Conservation (phyloP, 2,888 invertebrate species). For the Cheilosia urbana region DNA sequence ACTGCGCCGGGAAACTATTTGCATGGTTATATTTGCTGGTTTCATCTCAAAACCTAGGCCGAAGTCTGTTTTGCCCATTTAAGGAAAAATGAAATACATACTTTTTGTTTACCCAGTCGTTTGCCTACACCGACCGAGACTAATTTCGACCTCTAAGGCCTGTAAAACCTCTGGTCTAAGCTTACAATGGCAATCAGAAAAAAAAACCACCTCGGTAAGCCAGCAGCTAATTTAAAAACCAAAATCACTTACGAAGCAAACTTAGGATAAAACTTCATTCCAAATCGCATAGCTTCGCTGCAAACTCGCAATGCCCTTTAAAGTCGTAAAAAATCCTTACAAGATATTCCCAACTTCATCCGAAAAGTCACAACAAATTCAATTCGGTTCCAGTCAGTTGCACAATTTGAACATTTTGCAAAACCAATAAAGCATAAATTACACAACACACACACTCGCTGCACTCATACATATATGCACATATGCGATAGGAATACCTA, state of each 20-base stretch:
- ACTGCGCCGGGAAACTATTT: too few species aligned
- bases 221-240: neutral
- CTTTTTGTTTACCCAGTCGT: too few species aligned
- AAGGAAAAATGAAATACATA: too few species aligned
- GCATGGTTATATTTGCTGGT: too few species aligned
- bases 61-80: too few species aligned
- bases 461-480: neutral
- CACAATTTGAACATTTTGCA: slow-evolving; percentile 71
- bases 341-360: slow-evolving; percentile 14
- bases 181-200: too few species aligned
- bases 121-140: too few species aligned
- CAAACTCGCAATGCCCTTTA: slow-evolving; percentile 4
- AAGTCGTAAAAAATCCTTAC: slow-evolving; percentile 8
- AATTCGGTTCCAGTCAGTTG: slow-evolving; percentile 70
- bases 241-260: neutral
- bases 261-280: neutral
- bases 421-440: slow-evolving; percentile 75
- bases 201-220: neutral
- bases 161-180: too few species aligned
- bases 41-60: too few species aligned
- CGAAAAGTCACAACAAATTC: slow-evolving; percentile 62
- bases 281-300: neutral
- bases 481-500: slow-evolving; percentile 1
- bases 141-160: too few species aligned
- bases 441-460: slow-evolving; percentile 1